Conservation (phyloP, 2,797 vertebrate genomes). For the Rhinophrynus dorsalis region DNA sequence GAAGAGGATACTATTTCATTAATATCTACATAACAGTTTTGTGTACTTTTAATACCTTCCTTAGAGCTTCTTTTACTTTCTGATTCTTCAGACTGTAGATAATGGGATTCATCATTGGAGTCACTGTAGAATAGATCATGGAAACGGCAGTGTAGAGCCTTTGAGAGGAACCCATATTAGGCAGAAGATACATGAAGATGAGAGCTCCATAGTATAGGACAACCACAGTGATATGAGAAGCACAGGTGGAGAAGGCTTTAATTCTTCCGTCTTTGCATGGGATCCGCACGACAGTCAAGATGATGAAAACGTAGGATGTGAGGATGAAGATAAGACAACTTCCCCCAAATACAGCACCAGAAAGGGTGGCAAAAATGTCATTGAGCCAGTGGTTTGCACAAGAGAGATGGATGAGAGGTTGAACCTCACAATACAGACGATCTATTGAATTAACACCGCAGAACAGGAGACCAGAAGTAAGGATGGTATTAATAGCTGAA, state of each 20-base stretch:
- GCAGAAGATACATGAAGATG: conserved; percentile 38
- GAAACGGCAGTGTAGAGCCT: neutral
- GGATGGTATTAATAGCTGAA: conserved; percentile 16
- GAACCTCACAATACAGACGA: conserved; percentile 25
- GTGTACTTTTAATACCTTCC: neutral
- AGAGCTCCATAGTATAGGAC: conserved; percentile 23
- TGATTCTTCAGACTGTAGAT: conserved; percentile 38
- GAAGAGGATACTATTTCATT: too few relatives aligned
- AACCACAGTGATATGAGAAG: conserved; percentile 26
- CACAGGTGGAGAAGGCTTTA: conserved; percentile 36
- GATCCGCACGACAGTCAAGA: conserved; percentile 5
- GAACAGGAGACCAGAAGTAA: neutral
- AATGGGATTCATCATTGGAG: conserved; percentile 31
- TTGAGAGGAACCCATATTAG: neutral
- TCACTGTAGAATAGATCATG: conserved; percentile 25
- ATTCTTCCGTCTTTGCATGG: neutral
- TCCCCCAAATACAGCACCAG: conserved; percentile 26
- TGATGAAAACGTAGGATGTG: conserved; percentile 25
- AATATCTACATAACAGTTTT: too few relatives aligned
- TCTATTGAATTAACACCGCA: conserved; percentile 15
- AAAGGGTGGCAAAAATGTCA: conserved; percentile 12
- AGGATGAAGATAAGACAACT: conserved; percentile 24
- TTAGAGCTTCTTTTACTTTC: conserved; percentile 18
- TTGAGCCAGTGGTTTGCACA: conserved; percentile 9
- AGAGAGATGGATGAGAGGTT: conserved; percentile 26